Percentiles rank a stretch among this genome's conserved stretches.
These are phyloP conservation scores for Esox masquinongy DNA, from an alignment of 2,797 vertebrate genomes.

Conservation along the genomic window DNA sequence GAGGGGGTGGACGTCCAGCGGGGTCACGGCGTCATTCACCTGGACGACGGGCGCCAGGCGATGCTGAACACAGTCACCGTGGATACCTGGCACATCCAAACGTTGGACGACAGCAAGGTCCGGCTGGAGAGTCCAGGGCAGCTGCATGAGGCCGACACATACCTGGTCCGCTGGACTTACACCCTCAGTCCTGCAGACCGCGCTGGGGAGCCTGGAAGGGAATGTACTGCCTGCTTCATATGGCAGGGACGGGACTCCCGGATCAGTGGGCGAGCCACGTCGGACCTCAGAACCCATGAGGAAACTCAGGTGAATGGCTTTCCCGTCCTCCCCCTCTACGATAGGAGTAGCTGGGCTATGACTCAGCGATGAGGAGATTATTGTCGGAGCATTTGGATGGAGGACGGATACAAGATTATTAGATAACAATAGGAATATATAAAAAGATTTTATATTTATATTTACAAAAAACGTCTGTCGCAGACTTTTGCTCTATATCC, in stretches of 20 bases:
- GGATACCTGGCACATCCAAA: slow-evolving; percentile 74
- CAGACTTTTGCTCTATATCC: too few relatives aligned
- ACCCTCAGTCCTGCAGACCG: slow-evolving; percentile 40
- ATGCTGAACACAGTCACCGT: slow-evolving; percentile 62
- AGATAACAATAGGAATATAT: too few relatives aligned
- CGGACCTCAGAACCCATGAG: slow-evolving; percentile 62
- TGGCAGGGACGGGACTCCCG: slow-evolving; percentile 74
- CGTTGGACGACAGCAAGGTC: slow-evolving; percentile 64
- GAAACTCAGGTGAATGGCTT: slow-evolving; percentile 59
- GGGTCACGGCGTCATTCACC: slow-evolving; percentile 59
- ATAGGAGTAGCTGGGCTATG: too few relatives aligned
- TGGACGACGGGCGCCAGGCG: slow-evolving; percentile 57
- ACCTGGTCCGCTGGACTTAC: slow-evolving; percentile 76
- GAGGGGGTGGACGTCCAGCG: slow-evolving; percentile 67
- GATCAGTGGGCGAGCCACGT: slow-evolving; percentile 64
- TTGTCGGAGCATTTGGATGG: too few relatives aligned
- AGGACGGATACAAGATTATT: too few relatives aligned
- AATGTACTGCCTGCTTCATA: slow-evolving; percentile 69
- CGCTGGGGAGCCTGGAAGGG: background rate
- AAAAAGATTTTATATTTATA: too few relatives aligned
- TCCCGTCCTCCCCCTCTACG: too few relatives aligned
- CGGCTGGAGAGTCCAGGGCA: slow-evolving; percentile 68
- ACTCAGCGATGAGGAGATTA: too few relatives aligned
- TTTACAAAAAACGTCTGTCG: too few relatives aligned
- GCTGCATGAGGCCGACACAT: slow-evolving; percentile 76